Evolutionary conservation across 2,797 vertebrate species (phyloP), one percentile per base, ranked within the genome.

Genomic region (Coccyzus lansbergi): DNA sequence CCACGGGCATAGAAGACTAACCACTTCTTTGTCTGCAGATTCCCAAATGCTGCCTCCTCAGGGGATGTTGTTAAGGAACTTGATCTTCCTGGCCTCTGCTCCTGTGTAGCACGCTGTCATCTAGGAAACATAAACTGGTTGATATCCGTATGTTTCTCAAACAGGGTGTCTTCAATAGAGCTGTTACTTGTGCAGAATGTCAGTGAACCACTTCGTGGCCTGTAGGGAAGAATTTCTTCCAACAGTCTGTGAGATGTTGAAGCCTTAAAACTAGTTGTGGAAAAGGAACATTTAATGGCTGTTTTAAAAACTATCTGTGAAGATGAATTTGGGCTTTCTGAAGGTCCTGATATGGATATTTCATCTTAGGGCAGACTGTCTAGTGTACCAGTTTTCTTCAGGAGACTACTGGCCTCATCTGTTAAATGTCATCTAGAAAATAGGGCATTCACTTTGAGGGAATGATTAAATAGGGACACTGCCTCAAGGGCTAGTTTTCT

Each of bases 391-490:
- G 40, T 93, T 82, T 74, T 91, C 90, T 95, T 93, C 36, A 64
- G 93, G 86, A 96, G 83, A 56, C 71, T 83, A 72, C 90, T 94
- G 92, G 81, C 76, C 90, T 95, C 95, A 88, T 96, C 92, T 96
- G 86, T 92, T 94, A 93, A 94, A 89, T 94, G 95, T 91, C 92
- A 81, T 83, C 64, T 94, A 90, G 90, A 95, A 97, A 97, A 96
- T n/a, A 94, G 96, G 91, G 84, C 93, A 95, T 94, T 96, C 77
- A 82, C 92, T 96, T 92, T 93, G 94, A 95, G 80, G 82, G 85
- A 94, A 79, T 95, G 95, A 95, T 97, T 94, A 94, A 96, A 94
- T 69, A 96, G 93, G 89, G 85, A 89, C 71, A 70, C 67, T 93
- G 88, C 95, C 95, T 94, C 90, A 85, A 95, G 95, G 90, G 81